phyloP scores from a whole-genome alignment of 2,888 invertebrate genomes.

The Tolmerus cingulatus region DNA sequence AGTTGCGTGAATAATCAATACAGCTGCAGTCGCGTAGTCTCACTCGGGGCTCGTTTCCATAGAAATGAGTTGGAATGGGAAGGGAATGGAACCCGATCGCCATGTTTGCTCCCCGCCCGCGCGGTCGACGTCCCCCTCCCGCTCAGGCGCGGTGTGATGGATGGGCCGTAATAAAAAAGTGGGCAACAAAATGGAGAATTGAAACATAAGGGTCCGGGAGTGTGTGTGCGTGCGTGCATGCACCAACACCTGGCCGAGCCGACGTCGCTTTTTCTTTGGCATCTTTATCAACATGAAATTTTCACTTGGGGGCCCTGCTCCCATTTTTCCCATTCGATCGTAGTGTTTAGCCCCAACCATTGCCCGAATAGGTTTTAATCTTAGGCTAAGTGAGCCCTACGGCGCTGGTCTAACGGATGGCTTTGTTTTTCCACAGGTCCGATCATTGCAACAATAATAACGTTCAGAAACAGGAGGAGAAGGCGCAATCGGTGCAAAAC shows the following conservation, averaged over 20 bases:
- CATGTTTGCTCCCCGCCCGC: conserved; percentile 29
- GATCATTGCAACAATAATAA: conserved; percentile 69
- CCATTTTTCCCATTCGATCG: background rate
- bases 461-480: conserved; percentile 66
- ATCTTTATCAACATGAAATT: background rate
- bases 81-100: conserved; percentile 36
- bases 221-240: background rate
- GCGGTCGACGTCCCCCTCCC: background rate
- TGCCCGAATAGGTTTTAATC: background rate
- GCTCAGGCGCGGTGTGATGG: background rate
- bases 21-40: conserved; percentile 7
- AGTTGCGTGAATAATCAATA: conserved; percentile 39
- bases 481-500: conserved; percentile 53
- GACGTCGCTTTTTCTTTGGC: background rate
- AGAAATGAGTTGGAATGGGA: conserved; percentile 35
- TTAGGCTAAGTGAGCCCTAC: background rate
- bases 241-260: background rate
- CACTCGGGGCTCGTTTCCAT: conserved; percentile 37
- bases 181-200: conserved; percentile 1
- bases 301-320: background rate
- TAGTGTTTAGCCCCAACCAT: background rate
- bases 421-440: conserved; percentile 65
- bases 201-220: background rate
- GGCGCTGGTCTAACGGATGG: background rate
- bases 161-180: conserved; percentile 12